Base-by-base conservation (phyloP, 2,797 vertebrate species). In the Stomatorhinus walkeri region DNA sequence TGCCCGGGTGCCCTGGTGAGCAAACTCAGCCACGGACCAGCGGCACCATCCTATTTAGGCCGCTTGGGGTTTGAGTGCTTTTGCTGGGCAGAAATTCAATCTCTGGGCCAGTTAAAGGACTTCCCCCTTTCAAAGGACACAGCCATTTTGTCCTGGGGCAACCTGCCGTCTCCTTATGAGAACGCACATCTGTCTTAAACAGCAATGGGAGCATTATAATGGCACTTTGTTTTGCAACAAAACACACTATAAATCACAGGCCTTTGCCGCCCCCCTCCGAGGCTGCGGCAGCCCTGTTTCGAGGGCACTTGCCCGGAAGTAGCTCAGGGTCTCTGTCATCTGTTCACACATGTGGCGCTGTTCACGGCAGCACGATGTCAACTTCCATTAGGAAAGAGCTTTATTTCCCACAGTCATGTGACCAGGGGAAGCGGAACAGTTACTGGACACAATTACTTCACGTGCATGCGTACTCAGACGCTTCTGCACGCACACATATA, bases 291-390 rank as follows among this genome's bases (percentile, higher is more conserved):
- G 54, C 68, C 61, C 24, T 64, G 16, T 83, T 87, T 87, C 19
- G 52, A 89, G 72, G 54, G 52, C 51, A 79, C 32, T 89, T 88
- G 86, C 83, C 52, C 48, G 87, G 89, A 89, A 89, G 87, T 64
- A 84, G 87, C 64, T 88, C 87, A 85, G 89, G 46, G 24, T 46
- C 87, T 40, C 46, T 88, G 76, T 88, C 52, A 64, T 79, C 61
- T 64, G 54, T 89, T 89, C 88, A 85, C 43, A 72, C 51, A 46
- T 54, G 81, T 52, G 61, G 51, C 61, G 54, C 52, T 59, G 46
- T 88, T 83, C 87, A 85, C 19, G 12, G 24, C 46, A 85, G 59
- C 8, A 12, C 16, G 9, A 28, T 85, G 89, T 88, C 89, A 89
- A 40, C 72, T 24, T 48, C 87, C 36, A 84, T 89, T 88, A 87